Evolutionary conservation across 2,888 invertebrate genomes (phyloP).

Genomic region (Hydrotaea cyrtoneurina): DNA sequence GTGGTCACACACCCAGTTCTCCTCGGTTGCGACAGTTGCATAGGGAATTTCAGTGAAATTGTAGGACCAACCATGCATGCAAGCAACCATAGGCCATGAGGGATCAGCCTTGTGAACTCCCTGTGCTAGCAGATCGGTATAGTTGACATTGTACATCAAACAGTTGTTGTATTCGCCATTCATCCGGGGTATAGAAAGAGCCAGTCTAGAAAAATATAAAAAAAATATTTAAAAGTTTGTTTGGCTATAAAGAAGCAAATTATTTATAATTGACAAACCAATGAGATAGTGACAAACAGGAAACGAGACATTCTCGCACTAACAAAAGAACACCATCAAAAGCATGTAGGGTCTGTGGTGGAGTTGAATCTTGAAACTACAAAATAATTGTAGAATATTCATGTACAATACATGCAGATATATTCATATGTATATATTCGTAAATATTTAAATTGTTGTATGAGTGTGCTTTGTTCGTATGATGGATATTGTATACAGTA

Average conservation of each 20-base stretch:
- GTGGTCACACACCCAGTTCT: conserved; percentile 93
- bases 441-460: conserved; percentile 28
- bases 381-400: background rate
- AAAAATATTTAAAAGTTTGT: conserved; percentile 32
- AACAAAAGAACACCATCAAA: background rate
- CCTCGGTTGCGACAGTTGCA: conserved; percentile 90
- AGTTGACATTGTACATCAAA: conserved; percentile 90
- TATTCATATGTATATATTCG: too few relatives aligned
- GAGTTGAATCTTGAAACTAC: background rate
- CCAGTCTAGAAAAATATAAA: conserved; percentile 83
- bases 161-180: conserved; percentile 85
- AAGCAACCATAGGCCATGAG: conserved; percentile 86
- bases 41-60: conserved; percentile 91
- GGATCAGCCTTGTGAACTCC: conserved; percentile 85
- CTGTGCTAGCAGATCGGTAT: conserved; percentile 83
- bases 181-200: conserved; percentile 86
- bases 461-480: background rate
- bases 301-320: background rate
- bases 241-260: background rate
- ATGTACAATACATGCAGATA: background rate
- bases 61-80: conserved; percentile 91
- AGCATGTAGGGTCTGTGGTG: background rate
- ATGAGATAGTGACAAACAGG: conserved; percentile 24
- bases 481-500: background rate
- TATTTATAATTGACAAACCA: conserved; percentile 16